Conservation (phyloP, 1,140 invertebrate genomes). For the Drosophila bifasciata region DNA sequence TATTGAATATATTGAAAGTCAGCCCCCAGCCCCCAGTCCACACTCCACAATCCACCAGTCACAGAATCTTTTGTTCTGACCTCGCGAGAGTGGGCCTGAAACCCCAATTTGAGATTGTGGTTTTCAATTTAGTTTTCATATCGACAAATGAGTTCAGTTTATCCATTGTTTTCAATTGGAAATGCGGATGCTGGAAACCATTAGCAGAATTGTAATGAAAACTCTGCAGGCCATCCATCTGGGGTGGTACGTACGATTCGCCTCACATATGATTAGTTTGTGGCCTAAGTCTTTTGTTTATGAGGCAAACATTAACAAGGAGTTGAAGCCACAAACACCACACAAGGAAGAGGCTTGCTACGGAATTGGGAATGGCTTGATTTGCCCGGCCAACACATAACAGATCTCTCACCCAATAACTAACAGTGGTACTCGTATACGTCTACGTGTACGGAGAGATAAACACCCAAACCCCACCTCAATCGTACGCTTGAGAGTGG, state of each 20-base stretch:
- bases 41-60: too few species aligned
- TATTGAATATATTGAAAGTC: conserved; percentile 32
- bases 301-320: conserved; percentile 47
- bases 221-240: conserved; percentile 41
- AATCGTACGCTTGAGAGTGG: conserved; percentile 40
- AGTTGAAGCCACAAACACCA: conserved; percentile 9
- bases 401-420: conserved; percentile 59
- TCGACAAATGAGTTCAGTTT: conserved; percentile 38
- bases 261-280: conserved; percentile 40
- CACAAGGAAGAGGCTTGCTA: conserved; percentile 16
- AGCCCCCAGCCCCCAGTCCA: not conserved
- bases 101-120: conserved; percentile 23
- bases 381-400: not conserved
- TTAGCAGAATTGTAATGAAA: conserved; percentile 51
- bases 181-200: conserved; percentile 14
- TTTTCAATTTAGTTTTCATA: conserved; percentile 44
- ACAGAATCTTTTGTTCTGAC: conserved; percentile 18
- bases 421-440: conserved; percentile 23
- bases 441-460: too few species aligned
- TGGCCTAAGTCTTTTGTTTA: conserved; percentile 66
- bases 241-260: not conserved
- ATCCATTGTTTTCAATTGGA: conserved; percentile 16
- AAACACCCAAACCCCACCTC: conserved; percentile 13
- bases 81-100: conserved; percentile 20
- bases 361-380: conserved; percentile 15